Base-by-base conservation (phyloP, 2,888 invertebrate genomes). In the Trissonchulus latispiculum region DNA sequence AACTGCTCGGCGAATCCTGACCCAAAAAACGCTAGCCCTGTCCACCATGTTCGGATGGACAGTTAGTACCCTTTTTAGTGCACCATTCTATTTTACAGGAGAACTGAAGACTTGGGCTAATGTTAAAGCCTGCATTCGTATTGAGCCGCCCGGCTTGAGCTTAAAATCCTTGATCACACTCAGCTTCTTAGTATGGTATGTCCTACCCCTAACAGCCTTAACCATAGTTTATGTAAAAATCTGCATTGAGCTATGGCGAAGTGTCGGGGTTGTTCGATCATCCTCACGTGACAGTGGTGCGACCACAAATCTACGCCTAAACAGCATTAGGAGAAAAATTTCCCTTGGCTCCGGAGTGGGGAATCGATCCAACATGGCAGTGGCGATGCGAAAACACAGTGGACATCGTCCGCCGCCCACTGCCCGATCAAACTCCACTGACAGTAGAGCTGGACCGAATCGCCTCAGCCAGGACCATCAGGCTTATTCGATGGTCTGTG, bases 141-240 rank as follows among this genome's bases (percentile, higher is more conserved):
- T 62, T 15, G n/a, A 62, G 31, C 64, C n/a, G 3, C 64, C 28
- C 28, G 64, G 64, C 64, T 18, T 62, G 8, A 29, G 31, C 28
- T 29, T 28, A 28, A 3, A 62, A 62, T 18, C 32, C 28, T 67
- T 74, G 1, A 72, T 74, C 29, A 76, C 80, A 0, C 75, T 77
- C n/a, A 82, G 79, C 73, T 77, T 81, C n/a, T 73, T 80, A n/a
- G 74, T 81, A 3, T 82, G 82, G 82, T 83, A 83, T 73, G 76
- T 80, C 1, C 68, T 84, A 1, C 85, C 85, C 0, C 77, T 85
- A 1, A 48, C 78, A 15, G 76, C 81, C 48, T 81, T 84, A 75
- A 77, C 81, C 1, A 77, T 81, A 73, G 83, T 85, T 77, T 85
- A 85, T 76, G 80, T 81, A 23, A 79, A 80, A 1, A 84, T 85